Conservation (phyloP, 2,888 invertebrate species). For the Caenorhabditis wallacei region DNA sequence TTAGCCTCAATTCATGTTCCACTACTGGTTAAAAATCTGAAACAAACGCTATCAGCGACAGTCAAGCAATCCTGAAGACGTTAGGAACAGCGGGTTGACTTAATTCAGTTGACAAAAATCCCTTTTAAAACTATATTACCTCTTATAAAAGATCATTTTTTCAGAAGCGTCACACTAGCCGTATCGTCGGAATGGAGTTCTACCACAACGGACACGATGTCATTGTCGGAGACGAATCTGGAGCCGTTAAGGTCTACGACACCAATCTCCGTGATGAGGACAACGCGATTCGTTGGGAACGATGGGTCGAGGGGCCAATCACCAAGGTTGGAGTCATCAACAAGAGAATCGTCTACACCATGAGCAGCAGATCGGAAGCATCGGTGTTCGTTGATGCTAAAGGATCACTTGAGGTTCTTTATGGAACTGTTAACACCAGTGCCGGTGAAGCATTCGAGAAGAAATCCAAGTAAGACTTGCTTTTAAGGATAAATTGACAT, state of each 20-base stretch:
- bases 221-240: slow-evolving; percentile 55
- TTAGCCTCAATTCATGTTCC: too few relatives aligned
- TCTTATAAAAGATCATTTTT: not conserved
- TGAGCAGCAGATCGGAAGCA: slow-evolving; percentile 17
- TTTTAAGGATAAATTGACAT: not conserved
- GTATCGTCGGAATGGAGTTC: slow-evolving; percentile 59
- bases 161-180: slow-evolving; percentile 54
- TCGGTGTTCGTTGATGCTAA: slow-evolving; percentile 48
- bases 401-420: slow-evolving; percentile 38
- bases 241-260: slow-evolving; percentile 42
- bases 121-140: too few relatives aligned
- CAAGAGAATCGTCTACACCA: slow-evolving; percentile 47
- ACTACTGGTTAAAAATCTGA: too few relatives aligned
- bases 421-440: slow-evolving; percentile 33
- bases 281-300: slow-evolving; percentile 57
- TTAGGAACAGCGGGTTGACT: too few relatives aligned
- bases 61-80: too few relatives aligned
- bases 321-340: slow-evolving; percentile 57
- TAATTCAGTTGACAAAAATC: too few relatives aligned
- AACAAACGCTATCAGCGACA: too few relatives aligned
- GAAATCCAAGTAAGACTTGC: slow-evolving; percentile 30
- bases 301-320: slow-evolving; percentile 39
- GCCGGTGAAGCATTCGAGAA: not conserved
- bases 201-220: slow-evolving; percentile 61
- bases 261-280: slow-evolving; percentile 50